Evolutionary conservation across 2,888 invertebrate species (phyloP), one percentile per base, ranked within the genome.

Genomic region (Archips crataeganus): DNA sequence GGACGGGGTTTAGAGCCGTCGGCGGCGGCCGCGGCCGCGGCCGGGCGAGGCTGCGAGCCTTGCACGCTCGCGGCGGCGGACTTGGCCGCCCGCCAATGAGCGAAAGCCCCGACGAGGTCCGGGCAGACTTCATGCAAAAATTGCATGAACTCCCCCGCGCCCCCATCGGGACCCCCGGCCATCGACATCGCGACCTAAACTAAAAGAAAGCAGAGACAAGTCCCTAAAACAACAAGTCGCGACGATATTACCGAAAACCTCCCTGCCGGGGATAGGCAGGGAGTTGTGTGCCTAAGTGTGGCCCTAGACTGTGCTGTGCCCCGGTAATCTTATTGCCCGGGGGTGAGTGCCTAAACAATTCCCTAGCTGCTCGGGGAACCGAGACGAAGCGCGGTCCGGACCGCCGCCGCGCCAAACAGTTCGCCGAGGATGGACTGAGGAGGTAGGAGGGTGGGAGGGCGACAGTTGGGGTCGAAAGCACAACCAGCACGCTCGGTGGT

Each of bases 321-420:
- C 51, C 51, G 51, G 15, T 54, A 54, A 54, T 54, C 51, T 54
- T 54, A 54, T 15, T 54, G 51, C 51, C 51, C 51, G 51, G 51
- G 51, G 51, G 51, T 54, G 51, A 54, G 51, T 54, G 9, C 51
- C 51, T 54, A 49, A 3, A 8, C 8, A 15, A 10, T 6, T 51
- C 51, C 51, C 51, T 54, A 54, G 15, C 51, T 15, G 51, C 51
- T 54, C 51, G 13, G 13, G 15, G 0, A 54, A 2, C 51, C 51
- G 51, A 54, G 51, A 23, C 51, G 15, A 54, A 5, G 51, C 1
- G 51, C 51, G 51, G 1, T 15, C 51, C 15, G 51, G 23, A 15
- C 15, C 15, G 4, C 2, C 51, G 15, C 23, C 1, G 9, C 51
- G 51, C 51, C 51, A 51, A 51, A 51, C 51, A 51, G 51, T 8